phyloP scores from a whole-genome alignment of 1,140 invertebrate genomes.

The Spodoptera litura region DNA sequence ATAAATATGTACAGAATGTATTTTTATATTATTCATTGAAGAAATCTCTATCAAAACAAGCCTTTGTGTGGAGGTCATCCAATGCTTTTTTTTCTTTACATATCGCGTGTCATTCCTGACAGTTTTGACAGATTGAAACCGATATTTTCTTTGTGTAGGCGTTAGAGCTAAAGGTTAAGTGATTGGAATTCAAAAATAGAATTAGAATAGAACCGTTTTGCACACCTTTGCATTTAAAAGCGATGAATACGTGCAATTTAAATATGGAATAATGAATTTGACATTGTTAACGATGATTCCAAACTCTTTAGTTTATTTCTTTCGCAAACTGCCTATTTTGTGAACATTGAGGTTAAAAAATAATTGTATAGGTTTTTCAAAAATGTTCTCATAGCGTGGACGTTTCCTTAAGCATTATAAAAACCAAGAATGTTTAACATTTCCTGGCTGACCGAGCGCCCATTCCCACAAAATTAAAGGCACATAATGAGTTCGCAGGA shows the following conservation, averaged over 20 bases:
- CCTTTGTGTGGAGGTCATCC: no score
- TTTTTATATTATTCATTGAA: no score
- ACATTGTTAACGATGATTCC: no score
- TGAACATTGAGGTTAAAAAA: no score
- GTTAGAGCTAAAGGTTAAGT: conserved; percentile 27
- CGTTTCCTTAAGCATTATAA: no score
- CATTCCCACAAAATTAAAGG: conserved; percentile 8
- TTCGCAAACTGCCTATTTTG: not conserved
- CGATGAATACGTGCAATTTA: not conserved
- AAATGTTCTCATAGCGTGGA: not conserved
- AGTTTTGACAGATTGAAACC: conserved; percentile 12
- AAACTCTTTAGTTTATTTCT: not conserved
- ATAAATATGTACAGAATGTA: no score
- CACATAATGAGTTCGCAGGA: not conserved
- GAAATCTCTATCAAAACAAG: no score
- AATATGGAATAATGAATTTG: not conserved
- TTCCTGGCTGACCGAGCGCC: conserved; percentile 2
- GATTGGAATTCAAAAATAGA: conserved; percentile 30
- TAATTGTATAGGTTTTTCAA: not conserved
- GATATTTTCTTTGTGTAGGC: conserved; percentile 37
- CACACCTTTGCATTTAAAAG: conserved; percentile 8
- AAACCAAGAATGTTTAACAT: not conserved
- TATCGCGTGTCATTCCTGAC: not conserved
- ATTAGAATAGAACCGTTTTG: not conserved
- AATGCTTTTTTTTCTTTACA: not conserved